phyloP scores from a whole-genome alignment of 2,888 invertebrate genomes.

The Nysson spinosus region DNA sequence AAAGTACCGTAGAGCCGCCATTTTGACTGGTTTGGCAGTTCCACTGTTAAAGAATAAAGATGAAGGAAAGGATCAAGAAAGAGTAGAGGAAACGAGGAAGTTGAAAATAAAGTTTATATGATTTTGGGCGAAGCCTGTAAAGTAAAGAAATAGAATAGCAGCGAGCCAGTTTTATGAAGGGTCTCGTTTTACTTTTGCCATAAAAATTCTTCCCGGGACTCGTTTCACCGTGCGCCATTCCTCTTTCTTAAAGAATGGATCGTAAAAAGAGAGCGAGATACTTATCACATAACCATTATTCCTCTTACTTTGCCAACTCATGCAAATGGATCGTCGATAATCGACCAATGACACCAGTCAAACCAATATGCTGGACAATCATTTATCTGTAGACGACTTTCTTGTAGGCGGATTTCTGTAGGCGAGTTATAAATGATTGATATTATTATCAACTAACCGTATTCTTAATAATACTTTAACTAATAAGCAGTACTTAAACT shows the following conservation, averaged over 20 bases:
- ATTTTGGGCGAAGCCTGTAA: slow-evolving; percentile 33
- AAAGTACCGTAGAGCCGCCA: too few species aligned
- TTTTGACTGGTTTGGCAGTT: too few species aligned
- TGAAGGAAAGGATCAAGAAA: background rate
- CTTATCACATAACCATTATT: slow-evolving; percentile 7
- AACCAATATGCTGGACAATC: background rate
- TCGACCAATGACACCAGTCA: slow-evolving; percentile 4
- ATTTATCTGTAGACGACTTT: background rate
- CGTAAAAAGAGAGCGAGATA: background rate
- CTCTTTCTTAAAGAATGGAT: slow-evolving; percentile 3
- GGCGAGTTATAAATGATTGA: too few species aligned
- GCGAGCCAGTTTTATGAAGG: slow-evolving; percentile 61
- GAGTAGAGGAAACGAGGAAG: slow-evolving; percentile 51
- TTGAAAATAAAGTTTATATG: slow-evolving; percentile 61
- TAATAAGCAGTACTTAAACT: too few species aligned
- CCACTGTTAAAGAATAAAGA: too few species aligned
- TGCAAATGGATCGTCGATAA: slow-evolving; percentile 2
- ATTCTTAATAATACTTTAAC: too few species aligned
- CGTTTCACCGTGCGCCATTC: slow-evolving; percentile 38
- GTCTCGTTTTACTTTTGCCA: slow-evolving; percentile 68
- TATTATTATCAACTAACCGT: too few species aligned
- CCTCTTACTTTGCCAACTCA: background rate
- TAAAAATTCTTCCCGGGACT: slow-evolving; percentile 63
- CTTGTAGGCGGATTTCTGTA: too few species aligned
- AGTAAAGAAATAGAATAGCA: slow-evolving; percentile 50